Base-by-base conservation (phyloP, 2,888 invertebrate genomes). In the Meteorus cinctellus region DNA sequence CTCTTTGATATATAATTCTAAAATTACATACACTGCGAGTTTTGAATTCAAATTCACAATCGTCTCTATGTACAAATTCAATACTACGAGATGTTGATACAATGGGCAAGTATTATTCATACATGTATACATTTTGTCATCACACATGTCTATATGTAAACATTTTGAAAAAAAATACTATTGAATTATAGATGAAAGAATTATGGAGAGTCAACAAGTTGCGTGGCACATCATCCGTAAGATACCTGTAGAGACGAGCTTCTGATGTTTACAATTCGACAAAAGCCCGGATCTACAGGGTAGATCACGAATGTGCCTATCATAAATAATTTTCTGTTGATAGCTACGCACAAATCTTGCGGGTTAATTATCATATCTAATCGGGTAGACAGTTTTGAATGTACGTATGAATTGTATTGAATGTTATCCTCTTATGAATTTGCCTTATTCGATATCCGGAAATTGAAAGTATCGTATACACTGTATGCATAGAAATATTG, bases 271-370 rank as follows among this genome's bases (percentile, higher is more conserved):
- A 91, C 90, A 90, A 87, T 90, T 92, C 96, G 96, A 97, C 97
- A 97, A 97, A 97, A 97, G 96, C 97, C 97, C 97, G 97, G 97
- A 97, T 97, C 97, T 97, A 97, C 97, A 97, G 97, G 97, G 97
- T 97, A 97, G 96, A 96, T 97, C 96, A 97, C 97, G 96, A 96
- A 96, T 96, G 96, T 94, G 95, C 95, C 94, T 87, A 89, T 90
- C 86, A 87, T 14, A 84, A 81, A 82, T 78, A 82, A 78, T 77
- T 63, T 70, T 73, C 60, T 27, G 51, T 10, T 63, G 1, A 59
- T n/a, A 2, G 12, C 34, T 59, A 4, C 55, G 14, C 4, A 14
- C 16, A 16, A 27, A 16, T 4, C 12, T 31, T 45, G 1, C 34
- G 24, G 27, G 16, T 24, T 48, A 8, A 31, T 1, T 31, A 12